A percentile compares a stretch with the other conserved stretches of the same genome.
These are phyloP conservation scores for Dufourea novaeangliae DNA, from an alignment of 1,140 invertebrate genomes.

Conservation along the genomic window DNA sequence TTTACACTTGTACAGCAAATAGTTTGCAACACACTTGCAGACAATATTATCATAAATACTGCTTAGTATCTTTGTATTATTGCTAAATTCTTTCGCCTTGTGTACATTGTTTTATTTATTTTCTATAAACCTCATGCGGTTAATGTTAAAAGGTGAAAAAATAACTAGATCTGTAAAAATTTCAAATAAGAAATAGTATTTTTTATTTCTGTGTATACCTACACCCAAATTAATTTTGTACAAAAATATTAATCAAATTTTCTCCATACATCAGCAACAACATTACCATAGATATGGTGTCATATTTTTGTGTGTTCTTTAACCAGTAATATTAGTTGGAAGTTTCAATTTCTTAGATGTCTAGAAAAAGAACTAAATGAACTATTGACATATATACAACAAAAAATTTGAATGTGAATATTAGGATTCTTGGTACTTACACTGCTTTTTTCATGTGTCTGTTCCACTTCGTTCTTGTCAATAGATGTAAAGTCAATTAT, in stretches of 20 bases:
- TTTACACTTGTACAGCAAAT: constrained; percentile 61
- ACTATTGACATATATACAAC: constrained; percentile 40
- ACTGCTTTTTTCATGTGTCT: constrained; percentile 72
- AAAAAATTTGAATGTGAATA: constrained; percentile 22
- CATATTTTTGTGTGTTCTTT: constrained; percentile 38
- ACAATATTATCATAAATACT: constrained; percentile 42
- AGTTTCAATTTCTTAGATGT: constrained; percentile 55
- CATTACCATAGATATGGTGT: constrained; percentile 28
- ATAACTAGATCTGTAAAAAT: constrained; percentile 49
- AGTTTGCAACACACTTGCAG: constrained; percentile 38
- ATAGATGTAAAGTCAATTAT: constrained; percentile 87
- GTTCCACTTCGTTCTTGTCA: constrained; percentile 81
- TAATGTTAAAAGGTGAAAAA: constrained; percentile 36
- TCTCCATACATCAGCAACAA: constrained; percentile 42
- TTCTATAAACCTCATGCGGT: constrained; percentile 40
- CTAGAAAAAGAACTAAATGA: constrained; percentile 49
- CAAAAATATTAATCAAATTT: constrained; percentile 60
- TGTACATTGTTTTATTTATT: constrained; percentile 68
- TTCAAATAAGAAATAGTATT: constrained; percentile 21
- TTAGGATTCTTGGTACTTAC: constrained; percentile 5
- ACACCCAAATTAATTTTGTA: constrained; percentile 59
- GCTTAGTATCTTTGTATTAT: constrained; percentile 51
- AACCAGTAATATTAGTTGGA: constrained; percentile 53
- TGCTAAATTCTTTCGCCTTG: constrained; percentile 36
- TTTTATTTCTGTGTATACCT: constrained; percentile 50